These are phyloP conservation scores for Hassar affinis DNA, from an alignment of 2,113 vertebrate species.

Conservation along the genomic window DNA sequence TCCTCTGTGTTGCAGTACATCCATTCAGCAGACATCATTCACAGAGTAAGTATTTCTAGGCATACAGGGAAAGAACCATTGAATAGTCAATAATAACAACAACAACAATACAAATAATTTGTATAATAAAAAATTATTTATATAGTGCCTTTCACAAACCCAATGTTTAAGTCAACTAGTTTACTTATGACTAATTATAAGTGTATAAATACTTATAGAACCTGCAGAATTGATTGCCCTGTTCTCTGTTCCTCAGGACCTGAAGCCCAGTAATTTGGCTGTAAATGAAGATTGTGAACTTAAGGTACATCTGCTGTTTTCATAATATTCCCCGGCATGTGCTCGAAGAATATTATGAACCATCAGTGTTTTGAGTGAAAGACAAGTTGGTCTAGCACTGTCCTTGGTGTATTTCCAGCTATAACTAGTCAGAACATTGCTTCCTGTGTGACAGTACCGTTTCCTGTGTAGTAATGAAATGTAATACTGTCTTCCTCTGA, in stretches of 20 bases:
- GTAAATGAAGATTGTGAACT: conserved; percentile 99
- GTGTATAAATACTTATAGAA: not conserved
- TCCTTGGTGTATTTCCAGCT: not conserved
- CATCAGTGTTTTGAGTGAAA: not conserved
- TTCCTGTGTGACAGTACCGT: not conserved
- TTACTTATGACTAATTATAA: not conserved
- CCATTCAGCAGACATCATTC: conserved; percentile 97
- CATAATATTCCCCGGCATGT: not conserved
- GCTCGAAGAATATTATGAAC: not conserved
- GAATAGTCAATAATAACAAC: no score
- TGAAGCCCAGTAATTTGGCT: conserved; percentile 96
- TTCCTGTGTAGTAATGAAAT: not conserved
- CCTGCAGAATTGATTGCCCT: not conserved
- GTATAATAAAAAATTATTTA: no score
- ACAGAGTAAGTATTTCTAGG: conserved; percentile 84
- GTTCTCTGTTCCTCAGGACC: conserved; percentile 77
- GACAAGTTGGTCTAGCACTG: not conserved
- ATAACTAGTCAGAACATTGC: not conserved
- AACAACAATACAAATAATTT: no score
- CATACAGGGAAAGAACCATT: not conserved
- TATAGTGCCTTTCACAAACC: no score
- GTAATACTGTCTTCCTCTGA: not conserved
- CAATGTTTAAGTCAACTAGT: not conserved
- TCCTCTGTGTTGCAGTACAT: conserved; percentile 83
- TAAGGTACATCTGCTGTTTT: conserved; percentile 74